Evolutionary conservation across 2,888 invertebrate genomes (phyloP), one percentile per base, ranked within the genome.

Genomic region (Drosophila acutilabella): DNA sequence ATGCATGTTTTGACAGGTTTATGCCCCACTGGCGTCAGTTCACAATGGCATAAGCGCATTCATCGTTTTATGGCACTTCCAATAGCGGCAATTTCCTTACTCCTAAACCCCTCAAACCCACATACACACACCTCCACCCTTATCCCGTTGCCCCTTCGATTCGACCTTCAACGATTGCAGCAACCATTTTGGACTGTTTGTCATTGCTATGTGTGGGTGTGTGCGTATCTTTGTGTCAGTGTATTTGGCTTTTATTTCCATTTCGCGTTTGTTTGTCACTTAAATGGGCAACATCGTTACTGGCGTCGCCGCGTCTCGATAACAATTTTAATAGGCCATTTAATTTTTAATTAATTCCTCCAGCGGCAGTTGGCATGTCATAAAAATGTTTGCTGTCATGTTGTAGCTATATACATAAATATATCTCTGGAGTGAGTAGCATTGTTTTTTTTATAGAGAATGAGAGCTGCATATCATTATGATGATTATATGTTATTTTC

Each of bases 321-420:
- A 85, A 87, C 85, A 80, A 85, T 85, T 85, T 85, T 87, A 85
- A 85, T 85, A 87, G 85, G 80, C 85, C 82, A 87, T 85, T 85
- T 87, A 85, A 84, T 82, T 85, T 85, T 85, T 85, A 85, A 87
- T 87, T 85, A 87, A 87, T 85, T 87, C 82, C 77, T 84, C 83
- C 79, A 83, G 81, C 83, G 87, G 73, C 86, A 86, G 74, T 81
- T 86, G 83, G 71, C 86, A 78, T 82, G 80, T 85, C 82, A 80
- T 82, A 82, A 82, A 82, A 80, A 71, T 78, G 67, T 74, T 80
- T 82, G 78, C 75, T 69, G 67, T 74, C 80, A 73, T 77, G 74
- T 72, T 77, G 48, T 48, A 51, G 41, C 51, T 45, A 20, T 52
- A 30, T 30, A 8, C 2, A 14, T 52, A 18, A 2, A 18, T 2